phyloP scores from a whole-genome alignment of 2,797 vertebrate genomes.

The Mormyrus proboscirostris region DNA sequence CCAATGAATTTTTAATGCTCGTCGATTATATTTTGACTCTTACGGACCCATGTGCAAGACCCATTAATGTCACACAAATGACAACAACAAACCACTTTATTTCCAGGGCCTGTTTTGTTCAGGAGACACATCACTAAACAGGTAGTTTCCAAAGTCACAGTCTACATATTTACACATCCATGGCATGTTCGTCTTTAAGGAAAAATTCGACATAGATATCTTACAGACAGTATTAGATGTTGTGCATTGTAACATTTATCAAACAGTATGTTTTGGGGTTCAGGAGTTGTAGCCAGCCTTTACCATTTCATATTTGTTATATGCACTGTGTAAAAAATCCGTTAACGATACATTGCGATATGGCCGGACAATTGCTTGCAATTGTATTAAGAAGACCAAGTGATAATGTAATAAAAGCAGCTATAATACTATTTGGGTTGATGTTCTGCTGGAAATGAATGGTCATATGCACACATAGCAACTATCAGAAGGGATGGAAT shows the following conservation, averaged over 20 bases:
- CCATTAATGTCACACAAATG: neutral
- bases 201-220: neutral
- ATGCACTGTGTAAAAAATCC: neutral
- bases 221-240: neutral
- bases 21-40: neutral
- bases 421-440: neutral
- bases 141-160: neutral
- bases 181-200: neutral
- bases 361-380: neutral
- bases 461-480: neutral
- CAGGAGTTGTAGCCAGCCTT: neutral
- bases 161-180: neutral
- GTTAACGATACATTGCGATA: neutral
- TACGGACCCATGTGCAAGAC: neutral
- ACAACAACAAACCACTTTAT: neutral
- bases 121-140: neutral
- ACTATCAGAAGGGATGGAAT: neutral
- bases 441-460: neutral
- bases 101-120: neutral
- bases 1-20: neutral
- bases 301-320: neutral
- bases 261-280: neutral
- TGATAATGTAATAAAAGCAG: slow-evolving; percentile 1
- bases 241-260: neutral
- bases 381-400: neutral